A percentile compares a stretch with the other conserved stretches of the same genome.
phyloP scores from a whole-genome alignment of 2,113 vertebrate species.

The Dipodomys spectabilis region DNA sequence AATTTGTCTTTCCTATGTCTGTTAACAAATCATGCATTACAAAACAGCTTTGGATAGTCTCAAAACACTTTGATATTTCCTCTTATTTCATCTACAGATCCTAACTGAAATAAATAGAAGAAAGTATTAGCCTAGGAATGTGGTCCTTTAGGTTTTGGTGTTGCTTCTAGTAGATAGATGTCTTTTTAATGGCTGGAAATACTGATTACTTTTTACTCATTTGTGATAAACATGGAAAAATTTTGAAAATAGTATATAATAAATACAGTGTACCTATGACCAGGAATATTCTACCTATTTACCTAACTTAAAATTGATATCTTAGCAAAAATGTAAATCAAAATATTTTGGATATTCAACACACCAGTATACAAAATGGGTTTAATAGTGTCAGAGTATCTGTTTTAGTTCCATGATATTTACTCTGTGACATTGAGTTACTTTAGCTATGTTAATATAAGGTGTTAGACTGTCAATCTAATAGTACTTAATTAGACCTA shows the following conservation, averaged over 20 bases:
- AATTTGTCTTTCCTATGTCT: constrained; percentile 1
- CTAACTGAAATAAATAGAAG: background rate
- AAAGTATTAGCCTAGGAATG: background rate
- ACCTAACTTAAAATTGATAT: constrained; percentile 28
- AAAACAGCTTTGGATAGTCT: background rate
- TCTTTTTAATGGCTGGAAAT: constrained; percentile 22
- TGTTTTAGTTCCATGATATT: constrained; percentile 1
- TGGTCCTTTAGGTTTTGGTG: background rate
- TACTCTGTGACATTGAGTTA: background rate
- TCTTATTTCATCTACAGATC: constrained; percentile 1
- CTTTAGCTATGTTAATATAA: background rate
- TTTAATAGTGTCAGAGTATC: background rate
- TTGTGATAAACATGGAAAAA: constrained; percentile 21
- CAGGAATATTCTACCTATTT: background rate
- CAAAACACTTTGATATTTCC: background rate
- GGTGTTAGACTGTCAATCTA: background rate
- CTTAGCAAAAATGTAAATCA: background rate
- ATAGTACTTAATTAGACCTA: constrained; percentile 11
- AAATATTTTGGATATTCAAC: constrained; percentile 11
- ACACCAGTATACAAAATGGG: background rate
- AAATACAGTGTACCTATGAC: background rate
- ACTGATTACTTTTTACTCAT: background rate
- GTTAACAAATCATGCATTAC: background rate
- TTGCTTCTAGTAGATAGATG: background rate
- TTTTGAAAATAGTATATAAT: background rate